phyloP scores from a whole-genome alignment of 2,113 vertebrate species.

The Paracanthobrama guichenoti region DNA sequence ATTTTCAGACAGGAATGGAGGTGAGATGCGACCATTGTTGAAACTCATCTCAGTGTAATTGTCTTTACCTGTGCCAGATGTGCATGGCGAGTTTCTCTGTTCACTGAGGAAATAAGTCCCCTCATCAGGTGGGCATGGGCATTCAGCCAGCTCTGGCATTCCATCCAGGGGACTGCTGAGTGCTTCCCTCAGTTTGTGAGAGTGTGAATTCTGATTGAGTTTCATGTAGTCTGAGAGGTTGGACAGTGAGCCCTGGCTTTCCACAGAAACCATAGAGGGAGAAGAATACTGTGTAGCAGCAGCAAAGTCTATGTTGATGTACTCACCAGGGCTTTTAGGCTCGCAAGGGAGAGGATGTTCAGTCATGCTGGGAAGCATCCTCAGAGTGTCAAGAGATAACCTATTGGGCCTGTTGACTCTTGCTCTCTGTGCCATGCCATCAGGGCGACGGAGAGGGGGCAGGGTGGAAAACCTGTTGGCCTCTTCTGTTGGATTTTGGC shows the following conservation, averaged over 20 bases:
- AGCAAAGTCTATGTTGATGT: slow-evolving; percentile 92
- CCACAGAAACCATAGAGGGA: slow-evolving; percentile 62
- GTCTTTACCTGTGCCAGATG: slow-evolving; percentile 64
- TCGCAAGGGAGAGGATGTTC: slow-evolving; percentile 85
- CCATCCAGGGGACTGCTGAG: slow-evolving; percentile 70
- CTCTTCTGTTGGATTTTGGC: slow-evolving; percentile 80
- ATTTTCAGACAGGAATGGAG: slow-evolving; percentile 75
- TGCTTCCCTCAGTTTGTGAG: slow-evolving; percentile 64
- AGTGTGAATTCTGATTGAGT: slow-evolving; percentile 73
- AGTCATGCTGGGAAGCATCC: slow-evolving; percentile 85
- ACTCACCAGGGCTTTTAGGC: slow-evolving; percentile 91
- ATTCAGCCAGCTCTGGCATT: slow-evolving; percentile 69
- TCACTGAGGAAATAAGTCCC: slow-evolving; percentile 48
- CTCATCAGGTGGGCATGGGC: slow-evolving; percentile 60
- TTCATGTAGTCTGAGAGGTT: slow-evolving; percentile 89
- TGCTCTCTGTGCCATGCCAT: slow-evolving; percentile 73
- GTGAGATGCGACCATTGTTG: slow-evolving; percentile 71
- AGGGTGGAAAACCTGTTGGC: slow-evolving; percentile 66
- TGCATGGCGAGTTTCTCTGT: slow-evolving; percentile 60
- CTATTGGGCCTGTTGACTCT: slow-evolving; percentile 83
- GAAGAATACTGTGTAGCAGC: slow-evolving; percentile 67
- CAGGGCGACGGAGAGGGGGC: slow-evolving; percentile 71
- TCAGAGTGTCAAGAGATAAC: slow-evolving; percentile 83
- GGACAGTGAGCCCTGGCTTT: slow-evolving; percentile 72
- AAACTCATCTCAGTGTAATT: slow-evolving; percentile 94